Conservation (phyloP, 2,888 invertebrate genomes). For the Alsophila aescularia region DNA sequence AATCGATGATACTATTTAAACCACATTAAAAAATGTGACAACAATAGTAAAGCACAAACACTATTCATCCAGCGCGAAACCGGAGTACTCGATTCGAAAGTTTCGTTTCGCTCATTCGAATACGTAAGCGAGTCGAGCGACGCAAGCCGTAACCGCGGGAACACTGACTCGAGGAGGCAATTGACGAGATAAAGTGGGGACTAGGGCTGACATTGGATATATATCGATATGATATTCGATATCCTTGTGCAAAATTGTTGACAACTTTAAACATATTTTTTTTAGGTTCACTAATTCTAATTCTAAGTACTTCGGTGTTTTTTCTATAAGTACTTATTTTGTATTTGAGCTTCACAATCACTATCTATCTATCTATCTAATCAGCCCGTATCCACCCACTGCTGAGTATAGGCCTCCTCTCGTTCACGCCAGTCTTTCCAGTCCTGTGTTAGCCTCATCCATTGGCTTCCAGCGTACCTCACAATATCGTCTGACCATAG, state of each 20-base stretch:
- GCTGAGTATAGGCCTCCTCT: no score
- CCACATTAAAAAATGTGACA: background rate
- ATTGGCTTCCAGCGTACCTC: no score
- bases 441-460: no score
- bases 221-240: conserved; percentile 5
- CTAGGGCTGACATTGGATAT: conserved; percentile 2
- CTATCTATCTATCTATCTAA: no score
- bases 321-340: no score
- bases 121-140: background rate
- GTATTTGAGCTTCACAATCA: no score
- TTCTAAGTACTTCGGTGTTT: no score
- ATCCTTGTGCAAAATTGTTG: background rate
- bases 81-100: conserved; percentile 19
- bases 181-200: conserved; percentile 3
- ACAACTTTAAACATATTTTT: no score
- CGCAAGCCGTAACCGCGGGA: conserved; percentile 5
- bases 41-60: background rate
- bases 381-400: no score
- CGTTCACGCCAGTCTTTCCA: no score
- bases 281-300: no score
- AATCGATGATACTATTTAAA: background rate
- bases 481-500: no score
- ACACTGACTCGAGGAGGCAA: conserved; percentile 10
- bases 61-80: conserved; percentile 2
- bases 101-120: conserved; percentile 11